Conservation (phyloP, 2,113 vertebrate species). For the Mohoua ochrocephala region DNA sequence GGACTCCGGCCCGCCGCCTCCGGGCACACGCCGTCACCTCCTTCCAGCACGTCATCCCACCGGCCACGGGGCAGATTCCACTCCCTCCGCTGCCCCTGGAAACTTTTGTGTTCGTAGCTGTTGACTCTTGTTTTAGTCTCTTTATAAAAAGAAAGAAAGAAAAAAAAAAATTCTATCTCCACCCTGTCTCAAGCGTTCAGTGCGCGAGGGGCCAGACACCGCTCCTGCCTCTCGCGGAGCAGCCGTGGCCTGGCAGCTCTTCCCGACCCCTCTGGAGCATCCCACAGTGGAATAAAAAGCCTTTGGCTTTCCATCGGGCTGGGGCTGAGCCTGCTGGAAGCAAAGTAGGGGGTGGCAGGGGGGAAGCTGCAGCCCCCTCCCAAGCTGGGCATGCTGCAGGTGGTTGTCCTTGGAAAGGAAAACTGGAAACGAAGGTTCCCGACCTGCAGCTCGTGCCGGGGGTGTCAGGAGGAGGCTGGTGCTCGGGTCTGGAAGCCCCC, state of each 20-base stretch:
- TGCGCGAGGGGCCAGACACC: neutral
- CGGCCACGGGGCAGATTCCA: neutral
- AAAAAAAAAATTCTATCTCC: neutral
- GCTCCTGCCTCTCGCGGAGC: neutral
- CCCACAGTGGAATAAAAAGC: neutral
- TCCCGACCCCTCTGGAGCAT: neutral
- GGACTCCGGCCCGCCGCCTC: neutral
- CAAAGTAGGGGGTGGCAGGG: neutral
- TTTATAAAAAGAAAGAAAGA: conserved; percentile 50
- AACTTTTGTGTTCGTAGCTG: conserved; percentile 44
- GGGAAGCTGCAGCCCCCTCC: neutral
- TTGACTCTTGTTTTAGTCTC: conserved; percentile 59
- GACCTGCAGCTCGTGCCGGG: fast-evolving
- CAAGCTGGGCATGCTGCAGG: neutral
- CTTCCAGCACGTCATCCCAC: neutral
- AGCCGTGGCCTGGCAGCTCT: neutral
- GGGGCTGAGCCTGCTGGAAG: neutral
- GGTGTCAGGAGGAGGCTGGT: neutral
- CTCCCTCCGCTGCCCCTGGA: neutral
- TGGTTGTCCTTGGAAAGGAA: neutral
- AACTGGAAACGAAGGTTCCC: neutral
- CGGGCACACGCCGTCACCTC: neutral
- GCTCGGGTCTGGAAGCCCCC: neutral
- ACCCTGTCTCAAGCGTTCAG: conserved; percentile 18
- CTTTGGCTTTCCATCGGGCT: neutral